These are phyloP conservation scores for Linyphia triangularis DNA, from an alignment of 2,888 invertebrate species.

Conservation along the genomic window DNA sequence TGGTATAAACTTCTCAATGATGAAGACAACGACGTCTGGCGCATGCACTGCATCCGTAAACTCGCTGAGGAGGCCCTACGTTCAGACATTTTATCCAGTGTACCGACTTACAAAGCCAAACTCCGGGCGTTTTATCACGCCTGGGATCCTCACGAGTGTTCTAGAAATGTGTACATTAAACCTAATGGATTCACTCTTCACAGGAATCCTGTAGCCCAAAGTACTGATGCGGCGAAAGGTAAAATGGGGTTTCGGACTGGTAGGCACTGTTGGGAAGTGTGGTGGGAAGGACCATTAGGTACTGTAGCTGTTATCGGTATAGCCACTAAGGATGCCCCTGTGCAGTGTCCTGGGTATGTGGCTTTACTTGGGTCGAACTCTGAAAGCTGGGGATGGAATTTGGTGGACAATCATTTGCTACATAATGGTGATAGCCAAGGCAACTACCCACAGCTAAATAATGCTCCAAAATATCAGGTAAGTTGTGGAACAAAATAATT, in stretches of 20 bases:
- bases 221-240: constrained; percentile 92
- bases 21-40: constrained; percentile 97
- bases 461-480: constrained; percentile 98
- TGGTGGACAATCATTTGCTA: constrained; percentile 97
- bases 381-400: constrained; percentile 99
- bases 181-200: constrained; percentile 98
- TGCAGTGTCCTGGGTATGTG: constrained; percentile 97
- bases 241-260: constrained; percentile 94
- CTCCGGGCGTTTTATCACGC: constrained; percentile 95
- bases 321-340: constrained; percentile 94
- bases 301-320: constrained; percentile 98
- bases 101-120: constrained; percentile 95
- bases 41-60: constrained; percentile 90
- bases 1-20: constrained; percentile 95
- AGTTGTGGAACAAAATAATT: not conserved
- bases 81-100: constrained; percentile 92
- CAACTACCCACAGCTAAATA: constrained; percentile 94
- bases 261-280: constrained; percentile 97
- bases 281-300: constrained; percentile 98
- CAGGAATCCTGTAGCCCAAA: constrained; percentile 98
- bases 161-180: constrained; percentile 97
- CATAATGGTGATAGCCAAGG: constrained; percentile 98
- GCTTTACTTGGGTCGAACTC: constrained; percentile 96
- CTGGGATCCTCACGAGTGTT: constrained; percentile 98
- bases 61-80: constrained; percentile 92